phyloP scores from a whole-genome alignment of 1,140 invertebrate genomes.

The Radopholus similis region DNA sequence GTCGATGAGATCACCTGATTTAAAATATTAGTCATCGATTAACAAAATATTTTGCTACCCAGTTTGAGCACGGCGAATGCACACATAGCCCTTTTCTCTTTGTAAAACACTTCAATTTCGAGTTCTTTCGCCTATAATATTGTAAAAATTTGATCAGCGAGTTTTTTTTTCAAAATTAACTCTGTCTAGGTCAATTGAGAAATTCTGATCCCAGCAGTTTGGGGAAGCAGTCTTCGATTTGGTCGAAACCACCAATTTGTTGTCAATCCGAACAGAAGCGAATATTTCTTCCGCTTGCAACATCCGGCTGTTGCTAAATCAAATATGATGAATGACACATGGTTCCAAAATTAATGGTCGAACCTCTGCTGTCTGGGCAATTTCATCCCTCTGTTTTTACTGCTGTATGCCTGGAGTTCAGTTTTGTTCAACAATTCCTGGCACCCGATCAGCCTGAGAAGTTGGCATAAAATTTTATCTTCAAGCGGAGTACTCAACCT shows the following conservation, averaged over 20 bases:
- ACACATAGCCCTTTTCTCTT: slow-evolving; percentile 82
- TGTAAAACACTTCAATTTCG: slow-evolving; percentile 96
- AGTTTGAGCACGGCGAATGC: slow-evolving; percentile 91
- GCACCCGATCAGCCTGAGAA: slow-evolving; percentile 32
- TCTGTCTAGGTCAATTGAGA: slow-evolving; percentile 91
- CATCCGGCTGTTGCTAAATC: slow-evolving; percentile 17
- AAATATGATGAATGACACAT: not conserved
- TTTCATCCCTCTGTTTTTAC: slow-evolving; percentile 17
- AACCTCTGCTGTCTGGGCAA: slow-evolving; percentile 25
- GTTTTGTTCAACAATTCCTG: slow-evolving; percentile 29
- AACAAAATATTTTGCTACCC: slow-evolving; percentile 64
- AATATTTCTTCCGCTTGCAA: slow-evolving; percentile 77
- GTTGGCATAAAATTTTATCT: slow-evolving; percentile 4
- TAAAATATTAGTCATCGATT: not conserved
- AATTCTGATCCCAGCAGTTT: slow-evolving; percentile 97
- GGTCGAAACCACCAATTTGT: slow-evolving; percentile 89
- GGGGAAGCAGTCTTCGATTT: slow-evolving; percentile 90
- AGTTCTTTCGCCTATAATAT: slow-evolving; percentile 89
- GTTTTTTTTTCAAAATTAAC: too few relatives aligned
- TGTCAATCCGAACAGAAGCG: slow-evolving; percentile 94
- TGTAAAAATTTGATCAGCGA: too few relatives aligned
- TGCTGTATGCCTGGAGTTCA: slow-evolving; percentile 1
- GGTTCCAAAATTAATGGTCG: slow-evolving; percentile 11
- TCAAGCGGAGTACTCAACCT: slow-evolving; percentile 8
- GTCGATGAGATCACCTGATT: slow-evolving; percentile 81